A percentile compares a stretch with the other conserved stretches of the same genome.
Evolutionary conservation across 2,888 invertebrate species (phyloP).

Genomic region (Melitaea athalia): DNA sequence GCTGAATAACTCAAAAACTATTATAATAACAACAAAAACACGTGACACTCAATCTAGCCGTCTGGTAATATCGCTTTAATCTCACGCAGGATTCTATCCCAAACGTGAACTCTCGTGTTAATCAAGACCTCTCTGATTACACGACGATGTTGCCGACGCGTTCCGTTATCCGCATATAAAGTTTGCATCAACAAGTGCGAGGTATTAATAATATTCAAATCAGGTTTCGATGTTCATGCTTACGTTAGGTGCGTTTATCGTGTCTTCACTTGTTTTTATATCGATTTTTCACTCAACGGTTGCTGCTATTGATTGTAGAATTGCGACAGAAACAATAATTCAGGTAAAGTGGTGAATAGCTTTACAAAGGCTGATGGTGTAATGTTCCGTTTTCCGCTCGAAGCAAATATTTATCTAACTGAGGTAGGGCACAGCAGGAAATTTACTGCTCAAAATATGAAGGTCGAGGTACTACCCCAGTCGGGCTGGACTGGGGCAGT

Average conservation of each 20-base stretch:
- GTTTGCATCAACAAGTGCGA: constrained; percentile 38
- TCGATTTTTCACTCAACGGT: not conserved
- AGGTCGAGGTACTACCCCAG: too few relatives aligned
- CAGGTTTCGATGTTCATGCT: constrained; percentile 34
- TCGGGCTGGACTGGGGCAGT: too few relatives aligned
- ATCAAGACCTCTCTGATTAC: constrained; percentile 25
- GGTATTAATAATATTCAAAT: constrained; percentile 38
- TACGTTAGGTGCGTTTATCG: not conserved
- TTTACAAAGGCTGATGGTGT: too few relatives aligned
- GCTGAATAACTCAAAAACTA: too few relatives aligned
- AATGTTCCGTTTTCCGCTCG: too few relatives aligned
- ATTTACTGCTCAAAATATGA: too few relatives aligned
- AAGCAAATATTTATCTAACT: too few relatives aligned
- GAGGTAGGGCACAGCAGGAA: too few relatives aligned
- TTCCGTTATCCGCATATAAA: constrained; percentile 37
- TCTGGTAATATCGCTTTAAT: too few relatives aligned
- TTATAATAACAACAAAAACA: not conserved
- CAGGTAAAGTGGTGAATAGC: too few relatives aligned
- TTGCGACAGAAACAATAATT: too few relatives aligned
- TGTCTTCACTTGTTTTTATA: not conserved
- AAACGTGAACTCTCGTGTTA: constrained; percentile 24
- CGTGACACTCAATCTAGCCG: not conserved
- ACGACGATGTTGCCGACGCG: constrained; percentile 24
- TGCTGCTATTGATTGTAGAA: too few relatives aligned
- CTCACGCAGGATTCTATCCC: constrained; percentile 11